A percentile compares a stretch with the other conserved stretches of the same genome.
Evolutionary conservation across 2,888 invertebrate species (phyloP).

Genomic region (Netelia melanura): DNA sequence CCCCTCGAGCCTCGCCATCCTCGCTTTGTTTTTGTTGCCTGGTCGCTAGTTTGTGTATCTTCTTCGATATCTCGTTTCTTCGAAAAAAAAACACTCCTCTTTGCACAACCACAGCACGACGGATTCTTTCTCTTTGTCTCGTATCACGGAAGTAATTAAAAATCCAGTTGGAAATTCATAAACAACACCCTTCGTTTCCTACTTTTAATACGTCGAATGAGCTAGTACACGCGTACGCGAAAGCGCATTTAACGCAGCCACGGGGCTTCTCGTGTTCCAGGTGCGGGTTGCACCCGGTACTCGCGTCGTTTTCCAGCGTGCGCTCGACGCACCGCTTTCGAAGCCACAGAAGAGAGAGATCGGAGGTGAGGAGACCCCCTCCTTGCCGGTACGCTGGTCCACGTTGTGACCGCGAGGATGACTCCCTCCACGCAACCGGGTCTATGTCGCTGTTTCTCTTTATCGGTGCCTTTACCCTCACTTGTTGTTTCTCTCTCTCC

Average conservation of each 20-base stretch:
- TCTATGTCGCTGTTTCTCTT: slow-evolving; percentile 69
- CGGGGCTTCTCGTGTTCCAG: slow-evolving; percentile 67
- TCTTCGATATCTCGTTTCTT: background rate
- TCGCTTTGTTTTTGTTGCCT: background rate
- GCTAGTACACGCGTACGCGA: slow-evolving; percentile 46
- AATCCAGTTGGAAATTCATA: slow-evolving; percentile 25
- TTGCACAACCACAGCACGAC: slow-evolving; percentile 32
- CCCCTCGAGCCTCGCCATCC: slow-evolving; percentile 59
- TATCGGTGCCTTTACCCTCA: slow-evolving; percentile 71
- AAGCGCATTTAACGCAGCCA: slow-evolving; percentile 58
- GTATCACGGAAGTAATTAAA: slow-evolving; percentile 41
- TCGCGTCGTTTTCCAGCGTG: slow-evolving; percentile 69
- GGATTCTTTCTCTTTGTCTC: slow-evolving; percentile 12
- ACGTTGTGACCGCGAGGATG: slow-evolving; percentile 68
- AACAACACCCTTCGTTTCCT: slow-evolving; percentile 11
- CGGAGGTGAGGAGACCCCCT: slow-evolving; percentile 86
- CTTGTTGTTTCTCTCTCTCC: slow-evolving; percentile 66
- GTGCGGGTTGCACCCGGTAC: slow-evolving; percentile 69
- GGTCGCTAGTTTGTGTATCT: background rate
- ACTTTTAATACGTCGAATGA: background rate
- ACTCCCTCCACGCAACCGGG: slow-evolving; percentile 67
- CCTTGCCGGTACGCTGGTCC: slow-evolving; percentile 75
- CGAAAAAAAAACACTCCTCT: background rate
- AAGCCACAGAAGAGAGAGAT: slow-evolving; percentile 67
- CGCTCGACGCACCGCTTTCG: slow-evolving; percentile 67